A percentile compares a stretch with the other conserved stretches of the same genome.
These are phyloP conservation scores for Zophobas morio DNA, from an alignment of 1,140 invertebrate genomes.

Conservation along the genomic window DNA sequence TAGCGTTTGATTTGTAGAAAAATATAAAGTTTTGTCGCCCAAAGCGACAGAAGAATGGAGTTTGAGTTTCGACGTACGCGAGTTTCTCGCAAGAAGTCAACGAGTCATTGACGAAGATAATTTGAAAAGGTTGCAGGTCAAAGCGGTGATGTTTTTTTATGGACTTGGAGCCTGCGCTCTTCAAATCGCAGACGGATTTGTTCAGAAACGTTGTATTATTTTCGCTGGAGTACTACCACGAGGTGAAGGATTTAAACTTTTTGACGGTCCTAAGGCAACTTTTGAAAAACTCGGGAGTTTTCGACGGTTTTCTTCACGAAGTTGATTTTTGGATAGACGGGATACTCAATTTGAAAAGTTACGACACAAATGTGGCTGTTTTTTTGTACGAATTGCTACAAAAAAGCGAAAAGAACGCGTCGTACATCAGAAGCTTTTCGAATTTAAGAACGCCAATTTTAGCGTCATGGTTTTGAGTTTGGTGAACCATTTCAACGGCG, in stretches of 20 bases:
- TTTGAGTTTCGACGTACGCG: slow-evolving; percentile 68
- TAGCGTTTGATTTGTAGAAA: slow-evolving; percentile 72
- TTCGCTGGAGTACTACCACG: slow-evolving; percentile 72
- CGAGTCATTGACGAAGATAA: slow-evolving; percentile 62
- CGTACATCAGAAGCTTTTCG: slow-evolving; percentile 50
- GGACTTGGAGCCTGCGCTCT: slow-evolving; percentile 71
- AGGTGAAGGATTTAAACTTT: slow-evolving; percentile 67
- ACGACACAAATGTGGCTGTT: slow-evolving; percentile 66
- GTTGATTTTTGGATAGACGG: slow-evolving; percentile 78
- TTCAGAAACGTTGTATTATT: slow-evolving; percentile 74
- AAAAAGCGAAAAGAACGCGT: slow-evolving; percentile 42
- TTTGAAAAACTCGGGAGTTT: slow-evolving; percentile 74
- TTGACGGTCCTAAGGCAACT: slow-evolving; percentile 70
- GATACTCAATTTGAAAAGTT: slow-evolving; percentile 62
- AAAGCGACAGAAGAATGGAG: slow-evolving; percentile 67
- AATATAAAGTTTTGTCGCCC: slow-evolving; percentile 72
- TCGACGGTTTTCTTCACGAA: slow-evolving; percentile 75
- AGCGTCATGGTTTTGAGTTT: slow-evolving; percentile 58
- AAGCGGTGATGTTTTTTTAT: slow-evolving; percentile 77
- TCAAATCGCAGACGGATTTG: slow-evolving; percentile 72
- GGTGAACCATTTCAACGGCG: slow-evolving; percentile 52
- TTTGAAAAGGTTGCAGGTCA: slow-evolving; percentile 73
- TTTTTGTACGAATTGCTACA: slow-evolving; percentile 63
- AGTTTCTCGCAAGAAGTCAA: slow-evolving; percentile 68
- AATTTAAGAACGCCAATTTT: slow-evolving; percentile 45